Evolutionary conservation across 1,140 invertebrate genomes (phyloP), one percentile per base, ranked within the genome.

Genomic region (Diorhabda elongata): DNA sequence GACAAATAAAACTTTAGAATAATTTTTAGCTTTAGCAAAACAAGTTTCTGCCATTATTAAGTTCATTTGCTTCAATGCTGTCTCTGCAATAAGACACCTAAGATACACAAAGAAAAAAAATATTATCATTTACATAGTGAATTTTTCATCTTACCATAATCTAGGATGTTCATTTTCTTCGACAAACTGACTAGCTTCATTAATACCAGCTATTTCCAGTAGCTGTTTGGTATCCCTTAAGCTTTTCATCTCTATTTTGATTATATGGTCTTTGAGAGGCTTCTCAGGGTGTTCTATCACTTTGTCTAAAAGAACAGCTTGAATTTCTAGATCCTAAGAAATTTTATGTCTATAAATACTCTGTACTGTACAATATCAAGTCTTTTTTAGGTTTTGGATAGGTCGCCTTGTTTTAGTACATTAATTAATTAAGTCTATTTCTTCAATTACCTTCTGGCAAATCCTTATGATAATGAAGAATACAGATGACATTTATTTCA

Each of bases 131-230:
- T 26, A 26, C 26, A 26, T 26, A 26, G 26, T 26, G 26, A 26
- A 1, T 26, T 26, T 26, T 26, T 26, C 26, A 26, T 26, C 26
- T 26, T 75, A 90, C 96, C 95, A 98, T 41, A 99, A 82, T 73
- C 94, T 86, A 0, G 96, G 95, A 84, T 99, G 96, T 2, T 95
- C 91, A 83, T 98, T 98, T 73, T 98, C 94, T 80, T 98, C 96
- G 43, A 98, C 96, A 76, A 98, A 98, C 71, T 91, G 87, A 72
- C 93, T 91, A 0, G 96, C 95, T 83, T 99, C 97, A 68, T 89
- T 88, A 0, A 98, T 83, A 0, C 95, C 95, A 44, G 97, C 94
- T 81, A 96, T 95, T 66, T 94, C 90, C 4, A 99, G 82, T 0
- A 98, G 82, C 76, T 97, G 91, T 73, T 94, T 87, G 0, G 95